phyloP scores from a whole-genome alignment of 2,113 vertebrate species.

The Chitala chitala region DNA sequence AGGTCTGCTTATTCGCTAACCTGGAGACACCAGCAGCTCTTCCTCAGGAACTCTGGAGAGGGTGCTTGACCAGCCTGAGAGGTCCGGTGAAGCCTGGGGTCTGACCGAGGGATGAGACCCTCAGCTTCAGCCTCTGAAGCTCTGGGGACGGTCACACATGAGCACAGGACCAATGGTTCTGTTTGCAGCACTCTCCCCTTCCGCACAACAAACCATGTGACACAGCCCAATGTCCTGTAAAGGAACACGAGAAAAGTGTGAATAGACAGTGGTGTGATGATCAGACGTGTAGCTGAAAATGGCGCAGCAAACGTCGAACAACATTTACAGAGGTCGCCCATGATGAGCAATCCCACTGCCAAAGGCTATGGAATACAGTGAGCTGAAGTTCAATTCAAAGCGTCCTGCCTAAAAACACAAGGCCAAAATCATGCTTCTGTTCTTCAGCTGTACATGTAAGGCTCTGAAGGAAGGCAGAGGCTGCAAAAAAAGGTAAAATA shows the following conservation, averaged over 20 bases:
- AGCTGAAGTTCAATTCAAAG: no score
- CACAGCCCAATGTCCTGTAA: neutral
- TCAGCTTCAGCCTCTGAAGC: neutral
- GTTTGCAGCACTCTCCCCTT: neutral
- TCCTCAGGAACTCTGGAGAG: neutral
- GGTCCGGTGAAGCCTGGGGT: conserved; percentile 6
- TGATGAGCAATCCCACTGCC: no score
- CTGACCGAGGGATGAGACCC: neutral
- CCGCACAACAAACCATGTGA: neutral
- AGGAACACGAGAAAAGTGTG: neutral
- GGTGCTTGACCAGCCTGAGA: neutral
- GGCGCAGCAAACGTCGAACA: no score
- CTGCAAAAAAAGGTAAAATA: no score
- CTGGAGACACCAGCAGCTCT: neutral
- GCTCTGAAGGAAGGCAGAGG: no score
- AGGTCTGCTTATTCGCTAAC: neutral
- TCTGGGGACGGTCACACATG: neutral
- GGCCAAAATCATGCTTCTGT: no score
- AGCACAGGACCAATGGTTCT: neutral
- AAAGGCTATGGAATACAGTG: no score
- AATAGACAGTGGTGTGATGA: neutral
- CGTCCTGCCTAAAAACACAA: no score
- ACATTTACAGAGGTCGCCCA: no score
- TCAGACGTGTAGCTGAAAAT: no score
- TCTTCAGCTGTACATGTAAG: no score